A percentile compares a stretch with the other conserved stretches of the same genome.
Conservation (phyloP, 2,888 invertebrate genomes). For the Lasioglossum morio region DNA sequence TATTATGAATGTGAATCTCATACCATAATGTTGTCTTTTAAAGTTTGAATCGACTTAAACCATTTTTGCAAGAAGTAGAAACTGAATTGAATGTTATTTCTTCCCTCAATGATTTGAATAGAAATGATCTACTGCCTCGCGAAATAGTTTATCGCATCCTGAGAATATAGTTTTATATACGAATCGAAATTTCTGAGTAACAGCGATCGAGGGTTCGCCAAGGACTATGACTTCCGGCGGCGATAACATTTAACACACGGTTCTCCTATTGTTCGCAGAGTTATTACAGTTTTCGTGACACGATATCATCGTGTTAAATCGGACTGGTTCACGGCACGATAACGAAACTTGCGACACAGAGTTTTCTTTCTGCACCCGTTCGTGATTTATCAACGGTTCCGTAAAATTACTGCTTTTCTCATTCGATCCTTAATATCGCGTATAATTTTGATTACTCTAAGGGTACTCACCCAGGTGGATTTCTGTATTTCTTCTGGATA, state of each 20-base stretch:
- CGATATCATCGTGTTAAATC: background rate
- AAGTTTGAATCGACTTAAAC: no score
- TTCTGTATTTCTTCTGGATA: conserved; percentile 75
- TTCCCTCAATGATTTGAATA: no score
- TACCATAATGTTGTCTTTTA: no score
- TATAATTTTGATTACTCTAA: background rate
- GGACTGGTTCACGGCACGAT: background rate
- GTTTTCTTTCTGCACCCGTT: conserved; percentile 6
- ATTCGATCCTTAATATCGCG: background rate
- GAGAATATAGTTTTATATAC: background rate
- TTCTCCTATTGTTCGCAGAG: background rate
- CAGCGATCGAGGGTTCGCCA: background rate
- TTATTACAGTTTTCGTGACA: conserved; percentile 25
- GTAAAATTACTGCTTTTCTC: background rate
- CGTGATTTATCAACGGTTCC: background rate
- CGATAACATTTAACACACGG: background rate
- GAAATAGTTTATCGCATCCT: background rate
- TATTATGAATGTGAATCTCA: no score
- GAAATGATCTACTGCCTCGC: background rate
- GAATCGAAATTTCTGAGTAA: conserved; percentile 2
- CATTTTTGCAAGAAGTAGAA: no score
- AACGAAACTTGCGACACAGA: conserved; percentile 10
- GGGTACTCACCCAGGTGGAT: conserved; percentile 65
- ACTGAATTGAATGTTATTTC: no score
- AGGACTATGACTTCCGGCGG: conserved; percentile 13